Base-by-base conservation (phyloP, 2,888 invertebrate species). In the Odontomyia ornata region DNA sequence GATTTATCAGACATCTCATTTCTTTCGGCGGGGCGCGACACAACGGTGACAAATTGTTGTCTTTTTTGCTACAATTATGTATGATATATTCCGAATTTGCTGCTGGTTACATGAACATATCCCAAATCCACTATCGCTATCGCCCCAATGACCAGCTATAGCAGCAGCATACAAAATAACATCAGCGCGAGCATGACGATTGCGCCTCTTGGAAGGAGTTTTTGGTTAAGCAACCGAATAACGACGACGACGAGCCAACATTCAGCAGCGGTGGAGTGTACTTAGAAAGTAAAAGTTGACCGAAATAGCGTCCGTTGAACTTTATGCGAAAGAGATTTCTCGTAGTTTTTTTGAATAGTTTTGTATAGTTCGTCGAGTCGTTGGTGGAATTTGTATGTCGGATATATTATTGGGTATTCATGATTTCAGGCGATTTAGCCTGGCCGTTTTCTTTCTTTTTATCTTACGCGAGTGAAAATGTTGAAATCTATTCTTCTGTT, bases 241-340 rank as follows among this genome's bases (percentile, higher is more conserved):
- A n/a, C n/a, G n/a, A n/a, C n/a, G 47, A 47, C 46, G 69, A 69
- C 46, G 30, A 13, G 30, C 46, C 65, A 27, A 27, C 69, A 69
- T 65, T n/a, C n/a, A 13, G 56, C 64, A 13, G 11, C 69, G 43
- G 15, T 30, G 73, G 5, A 28, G 56, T 28, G 57, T n/a, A 36
- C 71, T 71, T 71, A 73, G 57, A 73, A 73, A 73, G 73, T 73
- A 73, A 73, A 73, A 73, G 73, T 73, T 73, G 73, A 43, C 73
- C 73, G 73, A 57, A 73, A 60, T 57, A 57, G 27, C 18, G 73
- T 57, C 21, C 73, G 27, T 36, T 73, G 73, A 73, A 73, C 73
- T 73, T 57, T 73, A 21, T 36, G 36, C 30, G 56, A 73, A 57
- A 52, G 52, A 52, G 52, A 52, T 52, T 52, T 52, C 52, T 13